These are phyloP conservation scores for Drosophila eohydei DNA, from an alignment of 2,888 invertebrate genomes.

Conservation along the genomic window DNA sequence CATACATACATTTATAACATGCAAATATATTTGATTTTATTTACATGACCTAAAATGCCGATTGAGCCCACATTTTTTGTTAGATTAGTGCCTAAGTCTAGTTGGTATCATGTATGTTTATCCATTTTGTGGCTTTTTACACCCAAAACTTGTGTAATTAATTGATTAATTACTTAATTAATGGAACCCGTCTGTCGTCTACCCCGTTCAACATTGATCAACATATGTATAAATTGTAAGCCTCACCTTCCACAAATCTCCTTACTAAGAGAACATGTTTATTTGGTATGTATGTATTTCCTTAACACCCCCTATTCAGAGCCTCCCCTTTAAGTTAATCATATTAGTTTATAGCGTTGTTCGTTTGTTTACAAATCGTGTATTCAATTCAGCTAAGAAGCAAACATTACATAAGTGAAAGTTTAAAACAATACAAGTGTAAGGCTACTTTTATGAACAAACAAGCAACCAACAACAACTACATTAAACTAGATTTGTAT, in stretches of 20 bases:
- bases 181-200: constrained; percentile 4
- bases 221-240: constrained; percentile 24
- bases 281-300: constrained; percentile 55
- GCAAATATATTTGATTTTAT: constrained; percentile 33
- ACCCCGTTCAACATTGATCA: background rate
- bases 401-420: constrained; percentile 75
- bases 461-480: constrained; percentile 71
- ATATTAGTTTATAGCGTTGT: constrained; percentile 56
- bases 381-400: constrained; percentile 70
- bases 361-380: constrained; percentile 72
- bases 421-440: constrained; percentile 75
- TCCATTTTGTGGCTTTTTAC: constrained; percentile 77
- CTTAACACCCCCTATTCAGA: constrained; percentile 48
- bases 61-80: constrained; percentile 71
- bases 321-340: constrained; percentile 59
- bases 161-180: constrained; percentile 9
- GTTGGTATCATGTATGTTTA: constrained; percentile 53
- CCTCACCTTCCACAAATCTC: constrained; percentile 36
- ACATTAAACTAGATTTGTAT: constrained; percentile 79
- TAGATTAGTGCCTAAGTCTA: constrained; percentile 79
- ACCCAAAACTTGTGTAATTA: constrained; percentile 67
- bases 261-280: constrained; percentile 34
- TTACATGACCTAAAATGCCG: constrained; percentile 33
- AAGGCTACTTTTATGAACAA: constrained; percentile 78
- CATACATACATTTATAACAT: constrained; percentile 31